phyloP scores from a whole-genome alignment of 2,113 vertebrate genomes.

The Manacus vitellinus region DNA sequence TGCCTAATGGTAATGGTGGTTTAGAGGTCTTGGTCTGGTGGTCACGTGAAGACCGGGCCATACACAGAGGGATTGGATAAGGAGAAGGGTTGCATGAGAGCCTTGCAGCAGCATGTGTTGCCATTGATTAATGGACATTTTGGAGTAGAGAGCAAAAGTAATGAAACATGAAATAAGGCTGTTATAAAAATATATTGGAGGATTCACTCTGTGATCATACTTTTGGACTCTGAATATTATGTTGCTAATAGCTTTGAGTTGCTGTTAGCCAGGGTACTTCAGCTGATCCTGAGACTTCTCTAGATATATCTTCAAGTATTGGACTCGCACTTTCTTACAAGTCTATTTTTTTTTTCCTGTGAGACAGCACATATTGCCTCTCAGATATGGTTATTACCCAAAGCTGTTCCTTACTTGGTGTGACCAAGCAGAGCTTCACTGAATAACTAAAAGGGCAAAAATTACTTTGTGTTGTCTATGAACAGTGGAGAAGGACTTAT shows the following conservation, averaged over 20 bases:
- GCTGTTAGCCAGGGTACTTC: not conserved
- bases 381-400: not conserved
- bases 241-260: not conserved
- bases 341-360: not conserved
- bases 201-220: not conserved
- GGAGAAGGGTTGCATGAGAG: not conserved
- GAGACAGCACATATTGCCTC: not conserved
- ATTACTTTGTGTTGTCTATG: not conserved
- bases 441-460: not conserved
- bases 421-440: not conserved
- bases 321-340: not conserved
- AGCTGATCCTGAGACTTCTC: not conserved
- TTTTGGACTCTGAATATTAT: not conserved
- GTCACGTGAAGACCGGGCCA: not conserved
- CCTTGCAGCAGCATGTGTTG: not conserved
- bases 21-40: not conserved
- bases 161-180: not conserved
- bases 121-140: not conserved
- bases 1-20: not conserved
- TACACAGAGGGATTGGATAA: not conserved
- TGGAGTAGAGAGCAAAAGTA: not conserved
- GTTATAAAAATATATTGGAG: not conserved
- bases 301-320: not conserved
- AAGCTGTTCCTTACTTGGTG: not conserved
- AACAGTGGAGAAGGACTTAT: not conserved